Evolutionary conservation across 2,797 vertebrate species (phyloP).

Genomic region (Paguma larvata): DNA sequence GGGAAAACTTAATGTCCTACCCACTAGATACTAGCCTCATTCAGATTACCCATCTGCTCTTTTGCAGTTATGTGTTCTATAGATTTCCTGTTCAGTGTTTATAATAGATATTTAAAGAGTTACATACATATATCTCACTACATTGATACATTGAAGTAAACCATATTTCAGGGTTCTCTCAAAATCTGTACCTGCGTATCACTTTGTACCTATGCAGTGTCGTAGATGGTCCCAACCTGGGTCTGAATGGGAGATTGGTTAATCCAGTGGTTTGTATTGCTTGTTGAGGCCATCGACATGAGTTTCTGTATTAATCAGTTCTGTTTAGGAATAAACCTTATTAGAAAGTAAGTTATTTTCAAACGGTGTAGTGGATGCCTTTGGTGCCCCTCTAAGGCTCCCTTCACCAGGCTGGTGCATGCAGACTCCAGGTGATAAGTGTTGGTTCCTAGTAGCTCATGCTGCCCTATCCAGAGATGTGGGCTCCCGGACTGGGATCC

Average conservation of each 20-base stretch:
- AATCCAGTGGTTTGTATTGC: not conserved
- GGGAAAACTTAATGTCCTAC: not conserved
- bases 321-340: not conserved
- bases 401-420: not conserved
- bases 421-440: rapidly evolving
- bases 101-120: conserved; percentile 7
- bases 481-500: not conserved
- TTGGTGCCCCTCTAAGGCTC: not conserved
- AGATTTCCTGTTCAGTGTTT: not conserved
- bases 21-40: not conserved
- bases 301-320: not conserved
- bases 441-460: not conserved
- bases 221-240: not conserved
- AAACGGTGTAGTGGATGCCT: not conserved
- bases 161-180: not conserved
- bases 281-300: not conserved
- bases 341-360: conserved; percentile 21
- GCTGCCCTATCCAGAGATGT: not conserved
- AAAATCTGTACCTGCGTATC: not conserved
- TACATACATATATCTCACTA: not conserved
- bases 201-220: not conserved
- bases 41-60: conserved; percentile 16
- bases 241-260: conserved; percentile 35
- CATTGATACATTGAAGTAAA: not conserved
- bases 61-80: not conserved